Evolutionary conservation across 2,113 vertebrate genomes (phyloP), one percentile per base, ranked within the genome.

Genomic region (Hydrochoerus hydrochaeris): DNA sequence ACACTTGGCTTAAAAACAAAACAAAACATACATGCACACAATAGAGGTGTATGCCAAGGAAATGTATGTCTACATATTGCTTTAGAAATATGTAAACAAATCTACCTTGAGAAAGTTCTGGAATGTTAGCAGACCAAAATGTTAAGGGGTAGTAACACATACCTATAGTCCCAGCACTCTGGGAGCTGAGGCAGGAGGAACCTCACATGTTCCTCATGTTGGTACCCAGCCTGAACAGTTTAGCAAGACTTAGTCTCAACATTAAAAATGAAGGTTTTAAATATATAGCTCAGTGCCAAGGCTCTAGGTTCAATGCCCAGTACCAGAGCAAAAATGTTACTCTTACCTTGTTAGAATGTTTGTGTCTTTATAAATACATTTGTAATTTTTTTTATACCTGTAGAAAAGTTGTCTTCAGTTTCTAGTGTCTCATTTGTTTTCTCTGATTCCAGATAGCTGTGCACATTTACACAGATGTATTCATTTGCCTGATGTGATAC

Each of bases 341-440:
- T 67, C 26, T 85, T 92, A 17, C 57, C 41, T 89, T 57, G 78
- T 57, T 71, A 63, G n/a, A 90, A 63, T 49, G 71, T 93, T 94
- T 88, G 28, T 57, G 46, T 94, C 12, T 86, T n/a, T 35, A 90
- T 77, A 49, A 93, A 13, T 96, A 60, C 32, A 80, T 58, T 77
- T 88, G 2, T 88, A 60, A 62, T 38, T 88, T 77, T 46, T 71
- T 46, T 35, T 35, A 20, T 4, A 52, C 49, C 22, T 63, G 9
- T 44, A 86, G 62, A 85, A 32, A 57, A 86, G 35, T 14, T 44
- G 28, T 38, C 30, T 92, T 95, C 24, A 38, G 3, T n/a, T 88
- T 88, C 54, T 69, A 4, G 54, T 49, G 20, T 63, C 38, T 24
- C 41, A 2, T 94, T 19, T 94, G 8, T 20, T 28, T 71, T 95